Base-by-base conservation (phyloP, 2,113 vertebrate genomes). In the Lepisosteus osseus region DNA sequence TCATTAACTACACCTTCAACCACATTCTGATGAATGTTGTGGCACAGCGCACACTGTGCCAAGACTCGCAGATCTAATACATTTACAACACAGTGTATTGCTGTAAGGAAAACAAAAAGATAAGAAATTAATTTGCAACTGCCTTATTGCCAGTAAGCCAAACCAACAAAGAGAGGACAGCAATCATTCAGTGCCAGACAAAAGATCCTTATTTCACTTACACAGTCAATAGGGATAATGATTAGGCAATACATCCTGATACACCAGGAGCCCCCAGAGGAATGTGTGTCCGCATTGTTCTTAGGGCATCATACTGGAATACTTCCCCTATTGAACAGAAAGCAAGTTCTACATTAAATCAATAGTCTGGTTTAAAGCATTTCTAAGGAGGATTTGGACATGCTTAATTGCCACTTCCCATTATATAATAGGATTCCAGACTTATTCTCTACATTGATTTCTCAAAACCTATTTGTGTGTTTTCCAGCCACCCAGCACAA, bases 381-480 rank as follows among this genome's bases (percentile, higher is more conserved):
- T 8, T 65, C 54, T 44, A 54, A 45, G 3, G n/a, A 13, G 42
- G 63, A 44, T 11, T 65, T 47, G 11, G 6, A 54, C 44, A 44
- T 67, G 66, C 29, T 67, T 67, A 67, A 54, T 54, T 54, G 66
- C 66, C 44, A 54, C 66, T 67, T 67, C 66, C 15, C 17, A 7
- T 54, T 67, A 5, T 15, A 40, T 67, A 54, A 40, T 12, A 54
- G 47, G 17, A 54, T 54, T 54, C 66, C 47, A 54, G 4, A 2
- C 54, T 40, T 7, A 67, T 67, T n/a, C 47, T 9, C 29, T 9
- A 7, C 44, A 67, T 67, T 67, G 45, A 67, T 54, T 54, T 67
- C 54, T 67, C 45, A 17, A 67, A 40, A 67, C 47, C 42, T 11
- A 40, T 67, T 67, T 54, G 11, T 40, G 44, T 54, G 5, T 54